phyloP scores from a whole-genome alignment of 2,113 vertebrate genomes.

The Dermatemys mawii region DNA sequence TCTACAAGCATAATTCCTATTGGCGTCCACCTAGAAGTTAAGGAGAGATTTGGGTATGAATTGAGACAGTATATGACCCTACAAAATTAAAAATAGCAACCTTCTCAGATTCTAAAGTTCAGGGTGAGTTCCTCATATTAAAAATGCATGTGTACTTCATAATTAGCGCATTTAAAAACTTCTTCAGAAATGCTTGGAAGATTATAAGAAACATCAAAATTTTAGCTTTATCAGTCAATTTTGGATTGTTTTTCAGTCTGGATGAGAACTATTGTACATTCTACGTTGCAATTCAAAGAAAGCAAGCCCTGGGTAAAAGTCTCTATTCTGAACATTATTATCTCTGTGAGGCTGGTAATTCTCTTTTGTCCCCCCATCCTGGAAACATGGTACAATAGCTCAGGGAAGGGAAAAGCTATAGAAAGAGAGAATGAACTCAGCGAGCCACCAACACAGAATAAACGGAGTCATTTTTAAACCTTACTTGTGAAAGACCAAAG shows the following conservation, averaged over 20 bases:
- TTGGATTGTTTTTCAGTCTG: not conserved
- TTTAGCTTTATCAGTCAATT: not conserved
- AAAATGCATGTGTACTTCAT: not conserved
- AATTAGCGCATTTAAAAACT: not conserved
- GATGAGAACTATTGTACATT: not conserved
- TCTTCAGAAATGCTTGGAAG: conserved; percentile 1
- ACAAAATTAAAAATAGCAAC: not conserved
- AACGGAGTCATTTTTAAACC: conserved; percentile 1
- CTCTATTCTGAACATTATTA: not conserved
- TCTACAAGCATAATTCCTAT: not conserved
- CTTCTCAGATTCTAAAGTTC: not conserved
- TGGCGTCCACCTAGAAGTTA: not conserved
- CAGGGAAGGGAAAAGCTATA: conserved; percentile 6
- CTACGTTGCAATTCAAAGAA: not conserved
- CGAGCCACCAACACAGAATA: not conserved
- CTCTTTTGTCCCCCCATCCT: rapidly evolving
- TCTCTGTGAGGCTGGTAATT: not conserved
- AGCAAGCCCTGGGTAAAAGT: not conserved
- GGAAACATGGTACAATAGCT: not conserved
- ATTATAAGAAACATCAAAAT: not conserved
- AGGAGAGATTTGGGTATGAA: not conserved
- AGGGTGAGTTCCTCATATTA: not conserved
- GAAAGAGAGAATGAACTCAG: not conserved
- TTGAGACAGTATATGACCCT: not conserved
- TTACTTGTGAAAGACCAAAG: not conserved